Conservation (phyloP, 2,113 vertebrate genomes). For the Prinia subflava region DNA sequence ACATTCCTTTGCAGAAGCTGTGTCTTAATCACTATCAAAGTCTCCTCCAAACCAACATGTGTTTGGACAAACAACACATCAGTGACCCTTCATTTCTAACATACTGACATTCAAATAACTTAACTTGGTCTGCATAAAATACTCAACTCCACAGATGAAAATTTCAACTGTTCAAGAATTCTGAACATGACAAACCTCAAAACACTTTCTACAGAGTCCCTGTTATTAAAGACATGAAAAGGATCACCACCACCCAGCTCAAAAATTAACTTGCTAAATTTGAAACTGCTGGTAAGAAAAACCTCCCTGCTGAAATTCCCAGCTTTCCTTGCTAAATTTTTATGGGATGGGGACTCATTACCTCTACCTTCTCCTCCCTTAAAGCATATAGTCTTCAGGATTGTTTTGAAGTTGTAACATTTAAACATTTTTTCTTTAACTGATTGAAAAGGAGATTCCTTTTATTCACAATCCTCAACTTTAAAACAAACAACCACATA, state of each 20-base stretch:
- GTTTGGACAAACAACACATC: background rate
- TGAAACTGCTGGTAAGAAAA: background rate
- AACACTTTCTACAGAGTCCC: background rate
- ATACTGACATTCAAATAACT: background rate
- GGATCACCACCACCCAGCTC: background rate
- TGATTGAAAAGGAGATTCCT: background rate
- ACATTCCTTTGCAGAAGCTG: background rate
- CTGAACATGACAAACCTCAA: background rate
- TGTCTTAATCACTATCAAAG: background rate
- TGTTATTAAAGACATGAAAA: background rate
- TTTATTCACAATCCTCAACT: background rate
- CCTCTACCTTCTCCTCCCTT: background rate
- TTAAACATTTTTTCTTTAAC: background rate
- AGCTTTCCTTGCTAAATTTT: background rate
- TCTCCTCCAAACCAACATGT: background rate
- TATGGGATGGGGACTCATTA: background rate
- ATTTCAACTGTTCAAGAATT: background rate
- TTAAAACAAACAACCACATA: background rate
- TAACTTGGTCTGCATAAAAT: background rate
- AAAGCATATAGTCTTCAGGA: background rate
- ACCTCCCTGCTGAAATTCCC: background rate
- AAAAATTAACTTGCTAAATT: background rate
- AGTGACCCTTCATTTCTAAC: background rate
- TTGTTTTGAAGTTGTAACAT: background rate
- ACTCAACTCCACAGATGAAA: background rate